A percentile compares a stretch with the other conserved stretches of the same genome.
Conservation (phyloP, 2,888 invertebrate species). For the Temnothorax unifasciatus region DNA sequence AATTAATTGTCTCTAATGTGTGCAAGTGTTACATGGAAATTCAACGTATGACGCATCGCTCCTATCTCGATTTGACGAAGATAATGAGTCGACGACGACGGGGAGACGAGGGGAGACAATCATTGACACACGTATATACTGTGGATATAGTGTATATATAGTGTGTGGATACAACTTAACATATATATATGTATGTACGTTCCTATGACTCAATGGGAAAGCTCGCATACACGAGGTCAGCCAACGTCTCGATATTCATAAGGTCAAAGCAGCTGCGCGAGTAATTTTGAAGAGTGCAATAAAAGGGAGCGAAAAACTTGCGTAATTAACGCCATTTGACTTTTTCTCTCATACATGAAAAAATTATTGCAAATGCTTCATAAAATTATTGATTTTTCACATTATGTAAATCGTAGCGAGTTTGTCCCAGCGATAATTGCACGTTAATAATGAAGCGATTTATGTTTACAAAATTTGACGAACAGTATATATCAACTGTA, state of each 20-base stretch:
- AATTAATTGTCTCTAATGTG: constrained; percentile 44
- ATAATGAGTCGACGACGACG: constrained; percentile 66
- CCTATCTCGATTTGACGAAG: constrained; percentile 71
- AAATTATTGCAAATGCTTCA: constrained; percentile 2
- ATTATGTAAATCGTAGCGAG: neutral
- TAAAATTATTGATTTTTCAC: neutral
- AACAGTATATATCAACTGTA: neutral
- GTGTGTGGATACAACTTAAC: constrained; percentile 50
- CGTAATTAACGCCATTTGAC: constrained; percentile 1
- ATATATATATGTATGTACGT: constrained; percentile 38
- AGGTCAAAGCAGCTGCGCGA: constrained; percentile 45
- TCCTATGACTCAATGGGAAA: constrained; percentile 77
- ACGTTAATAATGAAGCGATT: constrained; percentile 28
- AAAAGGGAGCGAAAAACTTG: constrained; percentile 12
- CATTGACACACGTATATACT: constrained; percentile 62
- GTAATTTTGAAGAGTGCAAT: constrained; percentile 7
- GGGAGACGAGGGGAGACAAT: constrained; percentile 54
- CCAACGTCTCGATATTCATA: constrained; percentile 61
- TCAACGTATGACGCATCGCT: constrained; percentile 69
- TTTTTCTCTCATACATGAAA: neutral
- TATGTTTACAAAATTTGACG: constrained; percentile 34
- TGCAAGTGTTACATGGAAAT: constrained; percentile 56
- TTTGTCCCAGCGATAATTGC: constrained; percentile 12
- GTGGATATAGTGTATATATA: constrained; percentile 19
- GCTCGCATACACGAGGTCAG: constrained; percentile 71